These are phyloP conservation scores for Ypsolopha sequella DNA, from an alignment of 2,888 invertebrate species.

Conservation along the genomic window DNA sequence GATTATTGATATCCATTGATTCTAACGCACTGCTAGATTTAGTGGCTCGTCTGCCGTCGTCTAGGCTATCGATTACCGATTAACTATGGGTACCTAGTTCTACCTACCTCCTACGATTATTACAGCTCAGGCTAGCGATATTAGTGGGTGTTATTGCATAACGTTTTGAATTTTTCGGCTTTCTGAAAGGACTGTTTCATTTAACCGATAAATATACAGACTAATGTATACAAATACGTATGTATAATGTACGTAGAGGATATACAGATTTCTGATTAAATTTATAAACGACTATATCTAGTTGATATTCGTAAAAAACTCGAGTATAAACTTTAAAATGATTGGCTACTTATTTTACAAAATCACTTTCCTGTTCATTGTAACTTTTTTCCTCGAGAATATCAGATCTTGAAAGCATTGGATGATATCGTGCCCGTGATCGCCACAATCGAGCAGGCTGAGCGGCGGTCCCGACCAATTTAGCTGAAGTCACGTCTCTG, in stretches of 20 bases:
- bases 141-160: too few relatives aligned
- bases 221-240: too few relatives aligned
- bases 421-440: conserved; percentile 2
- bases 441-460: neutral
- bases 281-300: neutral
- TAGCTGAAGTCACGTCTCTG: conserved; percentile 68
- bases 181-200: too few relatives aligned
- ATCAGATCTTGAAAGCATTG: neutral
- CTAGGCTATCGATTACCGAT: too few relatives aligned
- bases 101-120: too few relatives aligned
- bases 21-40: conserved; percentile 53
- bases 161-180: too few relatives aligned
- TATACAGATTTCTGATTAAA: too few relatives aligned
- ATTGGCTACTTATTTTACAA: neutral
- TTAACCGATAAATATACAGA: too few relatives aligned
- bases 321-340: neutral
- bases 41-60: neutral
- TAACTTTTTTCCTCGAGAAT: neutral
- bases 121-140: too few relatives aligned
- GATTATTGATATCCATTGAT: conserved; percentile 63
- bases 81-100: too few relatives aligned
- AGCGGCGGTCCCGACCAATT: conserved; percentile 24
- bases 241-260: too few relatives aligned
- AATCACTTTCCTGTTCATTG: neutral
- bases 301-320: neutral